Base-by-base conservation (phyloP, 2,113 vertebrate species). In the Mystacornis crossleyi region DNA sequence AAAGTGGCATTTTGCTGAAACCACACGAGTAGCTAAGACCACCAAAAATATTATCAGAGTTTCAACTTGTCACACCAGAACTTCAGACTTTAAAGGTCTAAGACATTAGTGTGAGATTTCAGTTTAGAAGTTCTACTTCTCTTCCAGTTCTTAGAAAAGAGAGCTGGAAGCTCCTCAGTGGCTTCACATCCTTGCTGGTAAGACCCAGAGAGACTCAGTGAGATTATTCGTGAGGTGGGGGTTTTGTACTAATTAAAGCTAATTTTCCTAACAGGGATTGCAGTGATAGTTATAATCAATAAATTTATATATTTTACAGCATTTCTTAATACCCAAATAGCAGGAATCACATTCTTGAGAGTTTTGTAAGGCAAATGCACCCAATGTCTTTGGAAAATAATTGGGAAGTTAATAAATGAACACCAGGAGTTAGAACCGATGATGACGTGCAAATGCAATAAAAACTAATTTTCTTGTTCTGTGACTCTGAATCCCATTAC, bases 1-100 rank as follows among this genome's bases (percentile, higher is more conserved):
- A 72, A 82, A 78, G 51, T 48, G 18, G 25, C 36, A 29, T 95
- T 92, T 93, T 92, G 53, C 36, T 80, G 53, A 82, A 90, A 57
- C 9, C 16, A 42, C n/a, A 53, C 3, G 15, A 69, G 40, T 2
- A 64, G 65, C 14, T 71, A 85, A 61, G 23, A 80, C 48, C 4
- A 36, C 10, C 19, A 88, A 48, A 72, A 75, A 53, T 25, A 67
- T 14, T 53, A n/a, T 5, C 33, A n/a, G 38, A 10, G 1, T 54
- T 79, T 78, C 43, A 74, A 66, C 14, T 24, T 36, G 17, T 23
- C 31, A 25, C 20, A 31, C 18, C 33, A 57, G n/a, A 78, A 67
- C 16, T 55, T 53, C 47, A 74, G n/a, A 45, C 60, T 57, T 61
- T 23, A 69, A 79, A 79, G 31, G 51, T 21, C 45, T 75, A 85